Conservation (phyloP, 2,888 invertebrate genomes). For the Drosophila acutilabella region DNA sequence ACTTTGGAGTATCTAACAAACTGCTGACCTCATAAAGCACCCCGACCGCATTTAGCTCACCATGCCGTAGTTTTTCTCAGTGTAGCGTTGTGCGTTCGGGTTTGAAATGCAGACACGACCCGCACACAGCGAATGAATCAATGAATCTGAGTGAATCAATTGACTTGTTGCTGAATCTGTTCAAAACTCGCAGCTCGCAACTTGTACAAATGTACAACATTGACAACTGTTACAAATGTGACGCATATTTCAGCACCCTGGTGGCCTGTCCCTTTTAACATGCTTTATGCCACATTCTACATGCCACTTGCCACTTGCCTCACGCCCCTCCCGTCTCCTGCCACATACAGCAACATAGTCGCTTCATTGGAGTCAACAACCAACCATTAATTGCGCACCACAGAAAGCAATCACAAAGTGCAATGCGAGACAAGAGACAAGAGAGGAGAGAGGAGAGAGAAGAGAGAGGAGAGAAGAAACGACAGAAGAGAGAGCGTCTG, state of each 20-base stretch:
- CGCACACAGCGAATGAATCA: not conserved
- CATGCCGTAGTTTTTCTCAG: not conserved
- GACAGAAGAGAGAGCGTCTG: not conserved
- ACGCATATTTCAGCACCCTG: slow-evolving; percentile 28
- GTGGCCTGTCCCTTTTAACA: not conserved
- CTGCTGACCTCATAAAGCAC: too few species aligned
- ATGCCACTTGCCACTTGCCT: not conserved
- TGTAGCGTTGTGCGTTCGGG: not conserved
- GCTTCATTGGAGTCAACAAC: slow-evolving; percentile 33
- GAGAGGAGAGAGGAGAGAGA: too few species aligned
- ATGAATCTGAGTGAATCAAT: slow-evolving; percentile 27
- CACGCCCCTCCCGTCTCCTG: not conserved
- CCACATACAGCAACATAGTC: slow-evolving; percentile 2
- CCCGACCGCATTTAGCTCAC: too few species aligned
- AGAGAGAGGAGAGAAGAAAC: too few species aligned
- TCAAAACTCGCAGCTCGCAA: not conserved
- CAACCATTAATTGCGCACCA: slow-evolving; percentile 71
- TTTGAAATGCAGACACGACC: not conserved
- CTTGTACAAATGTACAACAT: not conserved
- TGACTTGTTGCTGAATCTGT: slow-evolving; percentile 25
- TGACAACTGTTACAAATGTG: slow-evolving; percentile 36
- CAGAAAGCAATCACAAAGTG: slow-evolving; percentile 75
- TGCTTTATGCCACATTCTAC: not conserved
- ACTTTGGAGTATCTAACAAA: too few species aligned
- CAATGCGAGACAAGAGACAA: slow-evolving; percentile 38